Evolutionary conservation across 2,797 vertebrate genomes (phyloP), one percentile per base, ranked within the genome.

Genomic region (Sebastolobus alascanus): DNA sequence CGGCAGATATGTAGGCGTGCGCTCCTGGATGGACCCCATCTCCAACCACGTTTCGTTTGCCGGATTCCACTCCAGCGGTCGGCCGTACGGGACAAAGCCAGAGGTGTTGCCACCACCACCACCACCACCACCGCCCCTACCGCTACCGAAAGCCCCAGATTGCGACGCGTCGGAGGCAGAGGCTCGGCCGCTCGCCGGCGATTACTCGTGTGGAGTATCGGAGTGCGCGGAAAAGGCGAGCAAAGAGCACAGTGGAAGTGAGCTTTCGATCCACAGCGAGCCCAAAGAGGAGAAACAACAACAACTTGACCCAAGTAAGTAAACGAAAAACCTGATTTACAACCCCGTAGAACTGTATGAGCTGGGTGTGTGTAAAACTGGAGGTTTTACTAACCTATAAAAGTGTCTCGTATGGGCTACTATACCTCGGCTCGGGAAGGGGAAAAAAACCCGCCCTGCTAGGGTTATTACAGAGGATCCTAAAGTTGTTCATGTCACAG

Each of bases 361-460:
- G 96, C 97, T 94, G 96, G 97, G 97, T 97, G 97, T 97, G 97
- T 97, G 97, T 97, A 98, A 98, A 98, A 98, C 97, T 96, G 95
- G 96, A 97, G 97, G 95, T 99, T 99, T 99, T 99, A 99, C 97
- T 97, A 98, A 99, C 97, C 98, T 97, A 99, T 99, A 98, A 99
- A 99, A 98, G 97, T 97, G 97, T 98, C 97, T 97, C 68, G 96
- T 95, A 94, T 43, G 40, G 63, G 63, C 37, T 65, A 8, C 95
- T 95, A 96, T 96, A 95, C 95, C 95, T 96, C 90, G 95, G 95
- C 94, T 95, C 93, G 93, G 82, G 75, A 80, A 84, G 71, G 77
- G 75, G 75, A 95, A 95, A 75, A 96, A 75, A 96, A 96, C 94
- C 95, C 96, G 94, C 96, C 95, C 96, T 97, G 93, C 96, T 95